Evolutionary conservation across 1,140 invertebrate species (phyloP), one percentile per base, ranked within the genome.

Genomic region (Neotoxoptera formosana): DNA sequence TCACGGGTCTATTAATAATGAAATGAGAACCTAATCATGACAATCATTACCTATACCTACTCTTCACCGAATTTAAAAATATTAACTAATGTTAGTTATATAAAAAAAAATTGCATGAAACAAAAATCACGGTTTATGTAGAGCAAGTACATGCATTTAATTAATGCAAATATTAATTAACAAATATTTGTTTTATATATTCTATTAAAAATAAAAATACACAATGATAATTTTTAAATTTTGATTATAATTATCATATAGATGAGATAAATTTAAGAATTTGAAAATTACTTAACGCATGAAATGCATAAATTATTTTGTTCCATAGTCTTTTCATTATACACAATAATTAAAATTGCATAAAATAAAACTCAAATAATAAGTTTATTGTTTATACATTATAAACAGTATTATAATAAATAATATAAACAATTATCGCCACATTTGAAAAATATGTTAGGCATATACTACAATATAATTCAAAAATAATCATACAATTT

Each of bases 321-420:
- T 76, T 76, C 60, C 60, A 76, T 67, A 60, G 56, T 76, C n/a
- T 76, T 76, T 76, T 76, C n/a, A 76, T 76, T 76, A 76, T 76
- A 76, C 60, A 76, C n/a, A 76, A 76, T 76, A 76, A 76, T 76
- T 76, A 76, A 76, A 76, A 34, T n/a, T 76, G 17, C 60, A 76
- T n/a, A 34, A 76, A 76, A n/a, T n/a, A 76, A 76, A 76, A 76
- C 60, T 76, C 30, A 76, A n/a, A 76, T 76, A 76, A 34, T 76
- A 53, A 53, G 20, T 23, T 53, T 53, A 76, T 17, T 76, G 11
- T 17, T 76, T 76, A 76, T n/a, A n/a, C n/a, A n/a, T 76, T 67
- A 67, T 25, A 56, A 56, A 67, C 11, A n/a, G n/a, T 67, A 17
- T 67, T 17, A 67, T n/a, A 41, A 41, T n/a, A 76, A 17, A 17